Evolutionary conservation across 2,888 invertebrate species (phyloP).

Genomic region (Rapana venosa): DNA sequence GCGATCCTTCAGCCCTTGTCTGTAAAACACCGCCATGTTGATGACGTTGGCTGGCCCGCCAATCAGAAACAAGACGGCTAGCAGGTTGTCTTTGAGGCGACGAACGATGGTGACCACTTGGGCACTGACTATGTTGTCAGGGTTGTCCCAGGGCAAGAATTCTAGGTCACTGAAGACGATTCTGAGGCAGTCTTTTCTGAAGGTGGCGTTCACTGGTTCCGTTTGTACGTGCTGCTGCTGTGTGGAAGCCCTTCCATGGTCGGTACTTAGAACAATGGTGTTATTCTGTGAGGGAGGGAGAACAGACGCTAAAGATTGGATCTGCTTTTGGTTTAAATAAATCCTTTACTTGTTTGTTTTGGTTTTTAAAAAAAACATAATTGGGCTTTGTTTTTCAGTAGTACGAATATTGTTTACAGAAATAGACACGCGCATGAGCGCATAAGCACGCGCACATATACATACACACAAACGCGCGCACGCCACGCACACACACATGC

Average conservation of each 20-base stretch:
- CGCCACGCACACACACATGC: too few relatives aligned
- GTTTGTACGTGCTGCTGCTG: not conserved
- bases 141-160: slow-evolving; percentile 7
- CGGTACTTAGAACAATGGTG: not conserved
- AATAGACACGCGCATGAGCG: too few relatives aligned
- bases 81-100: not conserved
- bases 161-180: not conserved
- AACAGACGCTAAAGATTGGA: too few relatives aligned
- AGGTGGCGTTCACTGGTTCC: not conserved
- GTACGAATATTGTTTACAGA: too few relatives aligned
- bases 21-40: slow-evolving; percentile 24
- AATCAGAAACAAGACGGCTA: not conserved
- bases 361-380: too few relatives aligned
- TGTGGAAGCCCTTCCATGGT: not conserved
- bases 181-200: not conserved
- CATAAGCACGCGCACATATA: too few relatives aligned
- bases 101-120: not conserved
- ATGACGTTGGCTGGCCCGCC: slow-evolving; percentile 9
- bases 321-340: too few relatives aligned
- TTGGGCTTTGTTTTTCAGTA: too few relatives aligned
- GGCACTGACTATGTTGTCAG: not conserved
- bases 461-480: too few relatives aligned
- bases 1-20: not conserved
- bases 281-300: not conserved
- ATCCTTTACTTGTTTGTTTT: too few relatives aligned